Evolutionary conservation across 2,113 vertebrate genomes (phyloP), one percentile per base, ranked within the genome.

Genomic region (Neotoma lepida): DNA sequence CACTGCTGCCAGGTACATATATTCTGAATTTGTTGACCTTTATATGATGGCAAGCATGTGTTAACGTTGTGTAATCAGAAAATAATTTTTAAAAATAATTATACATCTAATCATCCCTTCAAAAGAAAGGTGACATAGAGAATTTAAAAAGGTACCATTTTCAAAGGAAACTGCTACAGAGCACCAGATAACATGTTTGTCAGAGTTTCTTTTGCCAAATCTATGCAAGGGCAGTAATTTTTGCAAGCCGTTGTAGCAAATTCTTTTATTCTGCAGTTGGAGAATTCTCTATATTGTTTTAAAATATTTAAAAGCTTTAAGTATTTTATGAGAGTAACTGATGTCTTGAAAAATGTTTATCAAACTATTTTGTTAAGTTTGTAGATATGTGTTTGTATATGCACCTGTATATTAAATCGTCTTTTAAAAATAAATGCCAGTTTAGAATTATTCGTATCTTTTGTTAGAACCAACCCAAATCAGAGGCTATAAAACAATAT

Each of bases 81-180:
- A 63, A 63, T 82, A 82, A 90, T 74, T 97, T 96, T 95, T 51
- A 3, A 94, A 91, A 97, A 91, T 64, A 95, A 93, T 92, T 89
- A 86, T 92, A 88, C 33, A 26, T 28, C 44, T 85, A 95, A 92
- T 84, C 35, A 92, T 86, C 2, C 33, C 30, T 92, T 86, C 71
- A 94, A 92, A 88, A 28, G 26, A 87, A 90, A 88, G 56, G 58
- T 86, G 63, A 68, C 82, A 92, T 91, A 54, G 58, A 35, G 24
- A 64, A 78, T 61, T 30, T 49, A 73, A 86, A 46, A 86, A 41
- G 14, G 28, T 51, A 90, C 20, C 15, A 77, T 71, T 93, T 93
- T 58, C 39, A 86, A 89, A 94, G 63, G 24, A 81, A 94, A 73
- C 26, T 73, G 30, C 14, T 66, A 63, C 18, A 76, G 39, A 91